Conservation (phyloP, 2,888 invertebrate species). For the Drosophila mayaguana region DNA sequence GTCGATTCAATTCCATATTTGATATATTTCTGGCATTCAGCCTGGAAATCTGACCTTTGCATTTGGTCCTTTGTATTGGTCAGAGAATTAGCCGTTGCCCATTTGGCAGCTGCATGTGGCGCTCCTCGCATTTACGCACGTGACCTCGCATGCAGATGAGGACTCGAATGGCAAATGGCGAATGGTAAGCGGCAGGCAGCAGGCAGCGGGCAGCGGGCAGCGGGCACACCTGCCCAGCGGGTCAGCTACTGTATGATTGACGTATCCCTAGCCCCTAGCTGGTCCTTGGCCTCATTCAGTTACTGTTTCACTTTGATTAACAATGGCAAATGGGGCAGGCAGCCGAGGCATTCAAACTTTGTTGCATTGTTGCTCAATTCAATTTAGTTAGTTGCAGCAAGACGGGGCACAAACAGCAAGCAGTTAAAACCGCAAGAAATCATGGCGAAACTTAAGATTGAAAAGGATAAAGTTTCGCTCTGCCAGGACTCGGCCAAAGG, state of each 20-base stretch:
- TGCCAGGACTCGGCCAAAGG: slow-evolving; percentile 24
- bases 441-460: slow-evolving; percentile 53
- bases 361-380: slow-evolving; percentile 51
- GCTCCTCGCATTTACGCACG: slow-evolving; percentile 31
- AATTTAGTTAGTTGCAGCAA: slow-evolving; percentile 50
- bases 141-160: slow-evolving; percentile 52
- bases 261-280: slow-evolving; percentile 15
- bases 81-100: slow-evolving; percentile 64
- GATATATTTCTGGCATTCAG: slow-evolving; percentile 27
- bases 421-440: slow-evolving; percentile 44
- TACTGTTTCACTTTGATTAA: slow-evolving; percentile 21
- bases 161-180: slow-evolving; percentile 1
- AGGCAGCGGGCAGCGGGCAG: background rate
- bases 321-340: slow-evolving; percentile 29
- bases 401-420: background rate
- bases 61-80: slow-evolving; percentile 46
- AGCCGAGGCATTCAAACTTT: slow-evolving; percentile 34
- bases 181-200: background rate
- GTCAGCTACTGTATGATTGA: slow-evolving; percentile 36
- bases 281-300: slow-evolving; percentile 13
- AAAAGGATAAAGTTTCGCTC: slow-evolving; percentile 52
- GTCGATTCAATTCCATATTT: slow-evolving; percentile 31
- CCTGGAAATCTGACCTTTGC: slow-evolving; percentile 70
- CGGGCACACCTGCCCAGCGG: slow-evolving; percentile 19
- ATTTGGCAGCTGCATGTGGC: slow-evolving; percentile 53